Percentiles rank a stretch among this genome's conserved stretches.
These are phyloP conservation scores for Trematocara variabile DNA, from an alignment of 2,113 vertebrate genomes.

Conservation along the genomic window DNA sequence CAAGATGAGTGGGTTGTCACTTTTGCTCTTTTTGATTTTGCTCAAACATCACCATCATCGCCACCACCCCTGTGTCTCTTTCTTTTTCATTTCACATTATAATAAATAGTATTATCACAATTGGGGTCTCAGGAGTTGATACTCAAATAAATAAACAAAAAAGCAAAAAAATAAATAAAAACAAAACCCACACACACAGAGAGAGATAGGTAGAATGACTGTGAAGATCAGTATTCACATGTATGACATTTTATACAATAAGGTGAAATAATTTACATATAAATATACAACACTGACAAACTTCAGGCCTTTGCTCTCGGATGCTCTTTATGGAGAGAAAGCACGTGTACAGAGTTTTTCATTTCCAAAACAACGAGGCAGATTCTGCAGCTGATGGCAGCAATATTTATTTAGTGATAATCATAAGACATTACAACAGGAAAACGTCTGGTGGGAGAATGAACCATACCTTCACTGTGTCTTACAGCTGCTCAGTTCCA, in stretches of 20 bases:
- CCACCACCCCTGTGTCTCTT: background rate
- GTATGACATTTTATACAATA: conserved; percentile 34
- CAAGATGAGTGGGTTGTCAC: conserved; percentile 78
- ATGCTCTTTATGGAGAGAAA: background rate
- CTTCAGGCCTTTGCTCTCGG: background rate
- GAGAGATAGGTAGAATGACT: conserved; percentile 38
- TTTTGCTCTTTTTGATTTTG: conserved; percentile 72
- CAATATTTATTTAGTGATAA: background rate
- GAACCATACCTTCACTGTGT: background rate
- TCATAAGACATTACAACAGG: background rate
- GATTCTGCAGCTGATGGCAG: background rate
- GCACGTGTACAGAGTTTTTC: background rate
- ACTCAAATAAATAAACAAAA: conserved; percentile 44
- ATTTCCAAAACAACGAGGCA: background rate
- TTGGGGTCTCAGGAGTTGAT: conserved; percentile 56
- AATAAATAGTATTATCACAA: conserved; percentile 62
- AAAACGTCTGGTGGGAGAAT: background rate
- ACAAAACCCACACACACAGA: background rate
- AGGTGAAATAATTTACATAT: conserved; percentile 43
- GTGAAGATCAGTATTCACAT: conserved; percentile 29
- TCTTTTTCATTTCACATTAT: conserved; percentile 43
- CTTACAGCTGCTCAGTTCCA: background rate
- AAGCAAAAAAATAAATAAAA: conserved; percentile 36
- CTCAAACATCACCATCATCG: conserved; percentile 13
- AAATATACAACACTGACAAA: conserved; percentile 25